Conservation (phyloP, 2,113 vertebrate genomes). For the Xerus inauris region DNA sequence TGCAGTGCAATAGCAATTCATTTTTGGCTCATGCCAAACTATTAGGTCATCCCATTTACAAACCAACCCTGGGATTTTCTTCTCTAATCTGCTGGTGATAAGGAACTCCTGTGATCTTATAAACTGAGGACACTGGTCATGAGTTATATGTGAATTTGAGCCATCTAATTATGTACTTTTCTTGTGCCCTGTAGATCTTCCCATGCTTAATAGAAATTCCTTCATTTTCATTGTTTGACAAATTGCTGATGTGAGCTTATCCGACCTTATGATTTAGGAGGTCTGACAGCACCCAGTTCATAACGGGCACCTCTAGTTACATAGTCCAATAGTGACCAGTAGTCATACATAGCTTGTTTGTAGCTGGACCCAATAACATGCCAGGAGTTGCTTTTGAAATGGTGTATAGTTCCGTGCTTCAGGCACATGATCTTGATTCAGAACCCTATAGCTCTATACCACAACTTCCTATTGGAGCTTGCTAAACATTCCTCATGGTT, state of each 20-base stretch:
- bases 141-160: neutral
- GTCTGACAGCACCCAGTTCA: neutral
- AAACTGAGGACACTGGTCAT: neutral
- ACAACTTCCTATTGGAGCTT: neutral
- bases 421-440: neutral
- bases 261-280: neutral
- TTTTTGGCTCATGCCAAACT: neutral
- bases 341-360: neutral
- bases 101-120: neutral
- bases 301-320: neutral
- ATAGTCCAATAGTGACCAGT: neutral
- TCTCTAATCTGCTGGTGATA: neutral
- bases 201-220: neutral
- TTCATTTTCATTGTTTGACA: neutral
- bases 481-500: neutral
- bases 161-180: neutral
- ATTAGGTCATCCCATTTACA: neutral
- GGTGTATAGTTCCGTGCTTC: neutral
- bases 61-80: neutral
- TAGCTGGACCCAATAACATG: neutral
- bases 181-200: neutral
- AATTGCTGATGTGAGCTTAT: neutral
- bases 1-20: neutral
- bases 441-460: neutral
- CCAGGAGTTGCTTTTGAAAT: neutral